Evolutionary conservation across 1,140 invertebrate genomes (phyloP).

Genomic region (Ooceraea biroi): DNA sequence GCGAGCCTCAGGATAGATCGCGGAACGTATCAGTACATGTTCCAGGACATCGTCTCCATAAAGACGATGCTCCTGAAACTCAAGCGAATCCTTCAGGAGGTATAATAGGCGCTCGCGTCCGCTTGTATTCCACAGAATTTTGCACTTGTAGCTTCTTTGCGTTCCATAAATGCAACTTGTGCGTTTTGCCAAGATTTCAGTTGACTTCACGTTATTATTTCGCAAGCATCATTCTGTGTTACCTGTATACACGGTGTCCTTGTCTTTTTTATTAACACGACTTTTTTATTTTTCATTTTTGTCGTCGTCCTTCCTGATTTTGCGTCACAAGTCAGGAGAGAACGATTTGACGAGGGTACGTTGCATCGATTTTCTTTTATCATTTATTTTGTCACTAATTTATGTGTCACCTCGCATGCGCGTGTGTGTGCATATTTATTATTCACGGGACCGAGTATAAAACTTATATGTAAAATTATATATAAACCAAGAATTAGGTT

Average conservation of each 20-base stretch:
- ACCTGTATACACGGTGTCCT: slow-evolving; percentile 61
- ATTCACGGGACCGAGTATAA: slow-evolving; percentile 20
- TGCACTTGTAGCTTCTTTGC: not conserved
- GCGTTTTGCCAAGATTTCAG: not conserved
- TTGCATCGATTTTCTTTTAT: slow-evolving; percentile 77
- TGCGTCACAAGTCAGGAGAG: slow-evolving; percentile 87
- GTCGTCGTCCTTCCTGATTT: slow-evolving; percentile 82
- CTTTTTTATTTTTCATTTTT: slow-evolving; percentile 82
- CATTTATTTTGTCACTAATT: slow-evolving; percentile 29
- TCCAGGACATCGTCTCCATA: slow-evolving; percentile 92
- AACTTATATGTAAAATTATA: not conserved
- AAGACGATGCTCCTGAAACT: slow-evolving; percentile 93
- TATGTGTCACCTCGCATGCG: not conserved
- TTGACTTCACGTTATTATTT: slow-evolving; percentile 7
- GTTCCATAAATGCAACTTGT: not conserved
- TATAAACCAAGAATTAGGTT: not conserved
- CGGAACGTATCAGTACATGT: slow-evolving; percentile 89
- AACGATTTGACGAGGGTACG: slow-evolving; percentile 89
- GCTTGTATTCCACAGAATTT: not conserved
- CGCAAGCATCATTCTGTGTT: slow-evolving; percentile 54
- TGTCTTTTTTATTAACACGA: slow-evolving; percentile 80
- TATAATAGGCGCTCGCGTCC: slow-evolving; percentile 74
- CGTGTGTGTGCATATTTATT: not conserved
- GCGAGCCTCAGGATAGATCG: slow-evolving; percentile 87
- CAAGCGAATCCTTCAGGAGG: slow-evolving; percentile 92